These are phyloP conservation scores for Octomys mimax DNA, from an alignment of 2,797 vertebrate genomes.

Conservation along the genomic window DNA sequence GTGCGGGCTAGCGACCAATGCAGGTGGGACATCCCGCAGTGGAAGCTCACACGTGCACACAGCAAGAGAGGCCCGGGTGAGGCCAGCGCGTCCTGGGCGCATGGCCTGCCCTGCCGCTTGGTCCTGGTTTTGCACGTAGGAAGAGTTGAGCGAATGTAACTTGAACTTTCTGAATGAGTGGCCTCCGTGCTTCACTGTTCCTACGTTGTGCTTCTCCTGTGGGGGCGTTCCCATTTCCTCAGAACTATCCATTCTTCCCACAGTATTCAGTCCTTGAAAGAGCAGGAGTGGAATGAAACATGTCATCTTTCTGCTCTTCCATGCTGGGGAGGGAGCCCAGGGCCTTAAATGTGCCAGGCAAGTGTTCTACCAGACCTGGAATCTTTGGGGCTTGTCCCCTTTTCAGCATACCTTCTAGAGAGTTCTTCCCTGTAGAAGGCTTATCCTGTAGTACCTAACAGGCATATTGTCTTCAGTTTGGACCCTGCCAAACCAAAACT, in stretches of 20 bases:
- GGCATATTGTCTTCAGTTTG: slow-evolving; percentile 24
- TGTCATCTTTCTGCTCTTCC: neutral
- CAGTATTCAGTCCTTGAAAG: neutral
- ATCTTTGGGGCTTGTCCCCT: neutral
- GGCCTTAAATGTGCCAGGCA: neutral
- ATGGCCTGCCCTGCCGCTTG: neutral
- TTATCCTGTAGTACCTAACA: neutral
- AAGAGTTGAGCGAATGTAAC: neutral
- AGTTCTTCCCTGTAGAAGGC: neutral
- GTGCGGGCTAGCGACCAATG: neutral
- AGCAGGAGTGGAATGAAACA: neutral
- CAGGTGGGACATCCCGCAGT: neutral
- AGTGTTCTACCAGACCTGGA: neutral
- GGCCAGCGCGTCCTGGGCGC: neutral
- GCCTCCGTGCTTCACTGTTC: neutral
- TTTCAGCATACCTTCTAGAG: neutral
- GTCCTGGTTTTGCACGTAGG: neutral
- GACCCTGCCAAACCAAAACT: slow-evolving; percentile 24
- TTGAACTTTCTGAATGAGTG: neutral
- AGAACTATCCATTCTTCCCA: neutral
- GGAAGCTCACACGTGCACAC: neutral
- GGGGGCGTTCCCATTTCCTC: neutral
- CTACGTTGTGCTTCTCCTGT: neutral
- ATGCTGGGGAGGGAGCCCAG: neutral
- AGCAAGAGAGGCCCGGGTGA: neutral